Base-by-base conservation (phyloP, 2,113 vertebrate species). In the Myrmophylax atrothorax region DNA sequence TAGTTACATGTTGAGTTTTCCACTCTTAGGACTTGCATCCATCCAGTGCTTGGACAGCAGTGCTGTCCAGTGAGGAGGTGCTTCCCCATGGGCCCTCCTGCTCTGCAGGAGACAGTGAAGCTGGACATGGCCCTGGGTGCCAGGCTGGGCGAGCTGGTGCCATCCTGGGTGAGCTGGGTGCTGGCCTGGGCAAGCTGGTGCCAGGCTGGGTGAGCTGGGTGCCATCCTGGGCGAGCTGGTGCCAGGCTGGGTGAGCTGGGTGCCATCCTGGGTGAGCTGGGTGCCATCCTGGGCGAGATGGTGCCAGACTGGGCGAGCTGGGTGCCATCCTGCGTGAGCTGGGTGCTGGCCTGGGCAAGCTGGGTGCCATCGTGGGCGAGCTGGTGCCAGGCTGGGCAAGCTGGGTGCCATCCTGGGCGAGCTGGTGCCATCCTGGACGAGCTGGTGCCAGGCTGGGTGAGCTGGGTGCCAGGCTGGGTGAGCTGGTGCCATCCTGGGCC, bases 61-160 rank as follows among this genome's bases (percentile, higher is more conserved):
- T 8, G 23, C 35, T 50, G 59, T 5, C 1, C 1, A 5, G n/a
- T 0, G 2, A 18, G 49, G 44, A 66, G 50, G 23, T 19, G 38
- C 53, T 62, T 77, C 70, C 23, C n/a, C 4, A 0, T 1, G 1
- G 33, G 26, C 28, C 15, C 24, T 66, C 6, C 1, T 52, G 26
- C 37, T 60, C 46, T 17, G 55, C 8, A 8, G 10, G n/a, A 19
- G 28, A 0, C 14, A 14, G 4, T 49, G 38, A 67, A 42, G n/a
- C 49, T 63, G 74, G 42, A 10, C 1, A 5, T 8, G 55, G 50
- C 67, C 44, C 46, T 7, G 17, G 66, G 15, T 46, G 28, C 63
- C 67, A 40, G 22, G 4, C 47, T 47, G 47, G 47, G 4, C 26
- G 49, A 8, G 24, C 13, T 8, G 22, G 12, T 10, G 23, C 17